Base-by-base conservation (phyloP, 1,140 invertebrate species). In the Mactra quadrangularis region DNA sequence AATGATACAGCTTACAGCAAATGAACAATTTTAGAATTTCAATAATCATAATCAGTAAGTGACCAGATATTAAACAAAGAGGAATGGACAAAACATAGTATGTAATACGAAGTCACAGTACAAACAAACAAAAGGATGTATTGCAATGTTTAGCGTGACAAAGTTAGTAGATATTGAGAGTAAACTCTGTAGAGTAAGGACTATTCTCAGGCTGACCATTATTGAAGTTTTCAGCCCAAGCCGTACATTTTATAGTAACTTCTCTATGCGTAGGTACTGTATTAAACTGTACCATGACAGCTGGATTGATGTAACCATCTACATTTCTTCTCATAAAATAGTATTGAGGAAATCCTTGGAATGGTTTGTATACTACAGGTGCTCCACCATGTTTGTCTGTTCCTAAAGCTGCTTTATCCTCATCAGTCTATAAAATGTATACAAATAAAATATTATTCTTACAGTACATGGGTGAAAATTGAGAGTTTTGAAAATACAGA, bases 211-310 rank as follows among this genome's bases (percentile, higher is more conserved):
- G 57, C 15, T 79, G 25, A 22, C 60, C 64, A 27, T 71, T 71
- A 31, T 77, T 66, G 62, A 82, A 82, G 35, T 76, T 77, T 47
- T 76, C 22, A 13, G 60, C 72, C 84, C 84, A 85, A 1, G 84
- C 84, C 25, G 31, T 82, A 59, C 84, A 85, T 22, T 22, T 71
- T 9, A 85, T 52, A 19, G 72, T 33, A 13, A 82, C 72, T 27
- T 53, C 25, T 55, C 38, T 38, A 41, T 45, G 22, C 2, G 41
- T 45, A 35, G 55, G 50, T 11, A 85, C 3, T 3, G 62, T 60
- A 53, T 85, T 85, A 53, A 85, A 82, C 17, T 82, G 47, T 11
- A 85, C 72, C 79, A 82, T 82, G 19, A 82, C 84, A 15, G 52
- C 68, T 6, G 71, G 84, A 4, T n/a, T 15, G 25, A 85, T 35